Evolutionary conservation across 2,113 vertebrate genomes (phyloP).

Genomic region (Talpa occidentalis): DNA sequence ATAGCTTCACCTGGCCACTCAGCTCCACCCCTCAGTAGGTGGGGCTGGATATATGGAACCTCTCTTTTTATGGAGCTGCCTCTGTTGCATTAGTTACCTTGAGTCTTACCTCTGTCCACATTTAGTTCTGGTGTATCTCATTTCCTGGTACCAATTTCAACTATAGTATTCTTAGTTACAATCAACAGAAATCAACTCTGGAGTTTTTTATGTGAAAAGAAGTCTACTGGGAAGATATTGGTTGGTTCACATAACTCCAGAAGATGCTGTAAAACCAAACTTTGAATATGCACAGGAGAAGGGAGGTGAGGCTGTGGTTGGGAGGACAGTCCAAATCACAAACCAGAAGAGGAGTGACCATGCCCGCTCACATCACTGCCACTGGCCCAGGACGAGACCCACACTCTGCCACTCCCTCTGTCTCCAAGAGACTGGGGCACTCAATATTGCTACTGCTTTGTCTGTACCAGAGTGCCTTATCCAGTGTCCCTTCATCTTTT

Average conservation of each 20-base stretch:
- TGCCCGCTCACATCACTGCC: rapidly evolving
- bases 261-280: not conserved
- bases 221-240: not conserved
- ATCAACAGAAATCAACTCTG: not conserved
- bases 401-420: no score
- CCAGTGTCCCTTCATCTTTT: not conserved
- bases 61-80: no score
- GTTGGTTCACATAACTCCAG: not conserved
- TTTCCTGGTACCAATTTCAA: not conserved
- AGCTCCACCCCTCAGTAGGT: no score
- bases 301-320: not conserved
- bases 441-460: rapidly evolving
- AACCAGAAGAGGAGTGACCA: not conserved
- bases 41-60: no score
- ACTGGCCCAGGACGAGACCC: not conserved
- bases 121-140: not conserved
- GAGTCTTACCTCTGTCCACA: not conserved
- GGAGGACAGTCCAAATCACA: not conserved
- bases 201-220: not conserved
- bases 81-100: not conserved
- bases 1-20: no score
- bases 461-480: not conserved
- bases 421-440: not conserved
- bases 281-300: not conserved
- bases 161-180: not conserved